These are phyloP conservation scores for Tachysurus fulvidraco DNA, from an alignment of 2,113 vertebrate species.

Conservation along the genomic window DNA sequence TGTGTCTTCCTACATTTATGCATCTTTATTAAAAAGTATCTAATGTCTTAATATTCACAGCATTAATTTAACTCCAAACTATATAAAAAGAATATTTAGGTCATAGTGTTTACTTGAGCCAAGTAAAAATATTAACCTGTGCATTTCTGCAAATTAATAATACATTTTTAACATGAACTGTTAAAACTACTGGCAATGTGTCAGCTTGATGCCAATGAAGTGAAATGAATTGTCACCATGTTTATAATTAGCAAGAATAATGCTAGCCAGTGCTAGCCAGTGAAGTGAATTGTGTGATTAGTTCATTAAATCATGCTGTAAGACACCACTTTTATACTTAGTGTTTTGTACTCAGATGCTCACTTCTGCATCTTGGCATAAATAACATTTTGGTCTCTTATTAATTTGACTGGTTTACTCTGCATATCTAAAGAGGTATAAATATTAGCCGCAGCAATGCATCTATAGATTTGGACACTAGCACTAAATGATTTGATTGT, in stretches of 20 bases:
- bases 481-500: neutral
- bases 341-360: neutral
- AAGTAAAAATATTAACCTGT: neutral
- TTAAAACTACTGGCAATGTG: neutral
- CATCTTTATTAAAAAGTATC: neutral
- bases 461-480: neutral
- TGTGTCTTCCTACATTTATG: neutral
- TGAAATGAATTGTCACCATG: neutral
- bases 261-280: neutral
- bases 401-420: neutral
- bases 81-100: neutral
- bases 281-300: neutral
- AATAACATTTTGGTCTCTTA: neutral
- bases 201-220: neutral
- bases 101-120: neutral
- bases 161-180: neutral
- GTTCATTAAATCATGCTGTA: neutral
- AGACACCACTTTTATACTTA: neutral
- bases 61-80: neutral
- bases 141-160: neutral
- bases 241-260: neutral
- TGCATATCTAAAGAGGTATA: neutral
- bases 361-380: neutral
- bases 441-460: neutral
- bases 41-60: no score